phyloP scores from a whole-genome alignment of 1,140 invertebrate genomes.

The Chelonus insularis region DNA sequence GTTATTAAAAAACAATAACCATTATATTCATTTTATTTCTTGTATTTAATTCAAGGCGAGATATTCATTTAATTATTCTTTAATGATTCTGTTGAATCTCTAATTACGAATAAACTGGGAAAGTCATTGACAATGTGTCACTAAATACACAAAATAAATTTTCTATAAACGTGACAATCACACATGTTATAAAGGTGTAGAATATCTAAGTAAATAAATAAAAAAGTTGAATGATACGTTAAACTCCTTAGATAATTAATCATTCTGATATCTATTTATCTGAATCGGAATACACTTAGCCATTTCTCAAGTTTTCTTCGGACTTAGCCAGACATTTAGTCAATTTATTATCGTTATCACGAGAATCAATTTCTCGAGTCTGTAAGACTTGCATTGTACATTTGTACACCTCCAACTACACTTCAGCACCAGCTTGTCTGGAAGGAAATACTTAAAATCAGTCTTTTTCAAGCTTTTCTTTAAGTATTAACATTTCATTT shows the following conservation, averaged over 20 bases:
- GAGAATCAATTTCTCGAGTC: slow-evolving; percentile 16
- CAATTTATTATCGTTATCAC: slow-evolving; percentile 26
- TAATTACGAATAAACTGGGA: too few relatives aligned
- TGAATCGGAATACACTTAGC: neutral
- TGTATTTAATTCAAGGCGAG: too few relatives aligned
- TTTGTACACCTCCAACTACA: neutral
- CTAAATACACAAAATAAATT: slow-evolving; percentile 27
- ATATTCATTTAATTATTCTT: neutral
- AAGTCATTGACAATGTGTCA: slow-evolving; percentile 28
- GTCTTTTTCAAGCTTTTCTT: neutral
- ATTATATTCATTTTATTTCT: too few relatives aligned
- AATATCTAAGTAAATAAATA: neutral
- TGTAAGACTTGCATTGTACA: slow-evolving; percentile 14
- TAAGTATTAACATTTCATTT: neutral
- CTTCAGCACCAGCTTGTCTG: neutral
- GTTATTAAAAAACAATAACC: too few relatives aligned
- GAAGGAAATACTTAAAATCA: neutral
- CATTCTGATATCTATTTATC: neutral
- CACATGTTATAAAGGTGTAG: neutral
- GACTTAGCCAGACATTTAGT: neutral
- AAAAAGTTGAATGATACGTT: neutral
- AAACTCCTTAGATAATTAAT: neutral
- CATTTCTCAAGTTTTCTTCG: neutral
- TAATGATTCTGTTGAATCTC: neutral
- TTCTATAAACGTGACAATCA: slow-evolving; percentile 8